These are phyloP conservation scores for Spodoptera exigua DNA, from an alignment of 2,888 invertebrate species.

Conservation along the genomic window DNA sequence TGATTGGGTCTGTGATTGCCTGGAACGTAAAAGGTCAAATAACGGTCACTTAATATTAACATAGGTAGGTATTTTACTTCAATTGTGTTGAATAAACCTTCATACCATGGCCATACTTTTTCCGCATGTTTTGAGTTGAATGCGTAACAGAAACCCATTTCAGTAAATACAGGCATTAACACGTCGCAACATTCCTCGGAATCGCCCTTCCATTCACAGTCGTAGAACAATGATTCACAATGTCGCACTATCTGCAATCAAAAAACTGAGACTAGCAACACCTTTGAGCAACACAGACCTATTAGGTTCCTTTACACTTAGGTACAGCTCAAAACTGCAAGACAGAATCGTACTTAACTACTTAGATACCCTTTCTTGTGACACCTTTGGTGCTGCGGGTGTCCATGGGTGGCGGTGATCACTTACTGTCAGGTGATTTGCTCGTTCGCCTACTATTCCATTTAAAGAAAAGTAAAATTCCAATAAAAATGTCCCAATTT, in stretches of 20 bases:
- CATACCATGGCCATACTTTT: conserved; percentile 87
- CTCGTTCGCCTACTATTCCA: no score
- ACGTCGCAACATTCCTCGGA: conserved; percentile 91
- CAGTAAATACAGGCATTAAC: conserved; percentile 92
- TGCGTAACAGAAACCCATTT: conserved; percentile 93
- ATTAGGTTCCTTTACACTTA: no score
- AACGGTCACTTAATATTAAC: no score
- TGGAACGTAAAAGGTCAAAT: conserved; percentile 57
- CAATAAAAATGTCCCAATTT: no score
- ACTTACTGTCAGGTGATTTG: no score
- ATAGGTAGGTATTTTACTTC: no score
- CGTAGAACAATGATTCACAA: conserved; percentile 90
- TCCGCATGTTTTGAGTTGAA: conserved; percentile 91
- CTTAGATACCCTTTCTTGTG: no score
- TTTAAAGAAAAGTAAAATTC: no score
- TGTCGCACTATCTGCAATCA: conserved; percentile 86
- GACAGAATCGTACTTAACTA: no score
- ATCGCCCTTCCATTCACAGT: conserved; percentile 92
- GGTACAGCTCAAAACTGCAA: no score
- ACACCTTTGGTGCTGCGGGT: no score
- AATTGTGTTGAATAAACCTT: not conserved
- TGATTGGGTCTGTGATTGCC: conserved; percentile 77
- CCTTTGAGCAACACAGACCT: not conserved
- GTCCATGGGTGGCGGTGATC: no score
- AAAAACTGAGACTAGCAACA: not conserved